These are phyloP conservation scores for Cerastis rubricosa DNA, from an alignment of 2,888 invertebrate genomes.

Conservation along the genomic window DNA sequence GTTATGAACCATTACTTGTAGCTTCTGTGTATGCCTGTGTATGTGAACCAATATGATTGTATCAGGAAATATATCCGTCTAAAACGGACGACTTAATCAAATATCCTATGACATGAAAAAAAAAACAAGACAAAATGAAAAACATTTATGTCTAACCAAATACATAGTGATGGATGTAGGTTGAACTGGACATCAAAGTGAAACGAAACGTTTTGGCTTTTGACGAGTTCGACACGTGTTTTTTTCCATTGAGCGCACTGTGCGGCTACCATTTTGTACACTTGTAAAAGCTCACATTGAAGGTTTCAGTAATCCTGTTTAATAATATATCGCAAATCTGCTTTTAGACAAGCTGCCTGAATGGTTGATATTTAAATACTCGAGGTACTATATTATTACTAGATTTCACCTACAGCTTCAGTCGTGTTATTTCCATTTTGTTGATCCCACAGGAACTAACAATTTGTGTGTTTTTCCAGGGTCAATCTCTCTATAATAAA, in stretches of 20 bases:
- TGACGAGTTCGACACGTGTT: slow-evolving; percentile 35
- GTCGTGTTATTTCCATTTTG: background rate
- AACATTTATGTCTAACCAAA: slow-evolving; percentile 20
- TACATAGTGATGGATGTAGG: slow-evolving; percentile 29
- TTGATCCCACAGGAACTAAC: background rate
- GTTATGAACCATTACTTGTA: too few species aligned
- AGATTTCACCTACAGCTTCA: background rate
- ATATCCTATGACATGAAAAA: background rate
- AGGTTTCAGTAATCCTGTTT: background rate
- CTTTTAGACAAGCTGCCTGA: background rate
- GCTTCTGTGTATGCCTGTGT: background rate
- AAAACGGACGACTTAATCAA: background rate
- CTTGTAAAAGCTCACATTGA: background rate
- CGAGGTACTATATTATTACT: background rate
- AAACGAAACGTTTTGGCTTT: slow-evolving; percentile 42
- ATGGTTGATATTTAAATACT: background rate
- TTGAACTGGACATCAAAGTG: slow-evolving; percentile 47
- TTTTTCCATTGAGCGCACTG: slow-evolving; percentile 39
- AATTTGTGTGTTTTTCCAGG: background rate
- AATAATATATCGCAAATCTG: background rate
- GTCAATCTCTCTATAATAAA: background rate
- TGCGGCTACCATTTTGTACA: slow-evolving; percentile 17
- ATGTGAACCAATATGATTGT: background rate
- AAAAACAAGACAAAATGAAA: slow-evolving; percentile 1
- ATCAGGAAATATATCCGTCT: background rate